Evolutionary conservation across 2,113 vertebrate genomes (phyloP).

Genomic region (Propithecus coquereli): DNA sequence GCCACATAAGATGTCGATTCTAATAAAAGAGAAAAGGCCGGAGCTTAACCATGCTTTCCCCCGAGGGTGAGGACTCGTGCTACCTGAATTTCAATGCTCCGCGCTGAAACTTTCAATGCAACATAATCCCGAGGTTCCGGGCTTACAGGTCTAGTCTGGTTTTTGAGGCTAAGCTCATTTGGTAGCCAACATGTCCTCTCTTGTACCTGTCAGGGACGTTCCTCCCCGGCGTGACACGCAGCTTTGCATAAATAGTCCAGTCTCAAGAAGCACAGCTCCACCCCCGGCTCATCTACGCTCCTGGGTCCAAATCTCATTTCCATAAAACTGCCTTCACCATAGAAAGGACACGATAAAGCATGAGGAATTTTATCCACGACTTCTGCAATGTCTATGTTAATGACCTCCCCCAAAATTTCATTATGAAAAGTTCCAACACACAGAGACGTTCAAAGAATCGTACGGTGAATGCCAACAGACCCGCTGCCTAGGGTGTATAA

Average conservation of each 20-base stretch:
- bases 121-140: neutral
- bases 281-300: neutral
- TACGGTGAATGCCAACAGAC: rapidly evolving
- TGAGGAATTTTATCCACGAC: rapidly evolving
- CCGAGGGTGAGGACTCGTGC: neutral
- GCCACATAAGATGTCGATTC: neutral
- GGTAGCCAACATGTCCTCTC: neutral
- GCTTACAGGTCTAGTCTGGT: neutral
- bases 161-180: neutral
- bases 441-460: neutral
- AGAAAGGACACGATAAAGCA: rapidly evolving
- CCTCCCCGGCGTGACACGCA: neutral
- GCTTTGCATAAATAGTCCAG: neutral
- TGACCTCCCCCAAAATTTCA: neutral
- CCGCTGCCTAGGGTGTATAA: rapidly evolving
- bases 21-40: constrained; percentile 2
- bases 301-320: neutral
- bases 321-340: neutral
- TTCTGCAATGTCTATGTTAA: neutral
- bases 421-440: neutral
- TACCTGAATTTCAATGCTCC: constrained; percentile 24
- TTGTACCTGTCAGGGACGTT: neutral
- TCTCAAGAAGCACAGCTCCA: neutral
- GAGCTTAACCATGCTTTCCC: neutral
- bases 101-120: neutral